A percentile compares a stretch with the other conserved stretches of the same genome.
These are phyloP conservation scores for Sphenopsis melanotis DNA, from an alignment of 2,797 vertebrate genomes.

Conservation along the genomic window DNA sequence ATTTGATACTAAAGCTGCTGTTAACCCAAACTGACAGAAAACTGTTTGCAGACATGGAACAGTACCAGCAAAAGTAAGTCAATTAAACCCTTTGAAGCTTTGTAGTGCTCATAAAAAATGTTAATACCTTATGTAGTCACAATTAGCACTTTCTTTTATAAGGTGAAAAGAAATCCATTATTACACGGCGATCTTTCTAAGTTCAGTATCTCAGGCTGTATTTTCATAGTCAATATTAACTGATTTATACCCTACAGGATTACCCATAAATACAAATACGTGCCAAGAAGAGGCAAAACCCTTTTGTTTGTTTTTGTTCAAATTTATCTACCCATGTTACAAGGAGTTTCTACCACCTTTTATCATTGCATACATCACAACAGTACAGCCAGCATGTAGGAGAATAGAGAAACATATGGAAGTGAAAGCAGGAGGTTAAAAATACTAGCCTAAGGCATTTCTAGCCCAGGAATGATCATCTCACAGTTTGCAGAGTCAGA, in stretches of 20 bases:
- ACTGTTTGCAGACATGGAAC: not conserved
- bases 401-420: not conserved
- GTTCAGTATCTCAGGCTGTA: not conserved
- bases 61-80: not conserved
- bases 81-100: not conserved
- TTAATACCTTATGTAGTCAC: not conserved
- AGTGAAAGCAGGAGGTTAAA: not conserved
- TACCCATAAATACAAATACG: not conserved
- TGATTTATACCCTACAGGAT: not conserved
- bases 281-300: not conserved
- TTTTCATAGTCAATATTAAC: not conserved
- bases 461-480: not conserved
- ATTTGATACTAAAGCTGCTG: not conserved
- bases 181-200: not conserved
- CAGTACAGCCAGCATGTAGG: not conserved
- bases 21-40: not conserved
- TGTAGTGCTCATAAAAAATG: not conserved
- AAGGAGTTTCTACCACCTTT: not conserved
- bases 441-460: not conserved
- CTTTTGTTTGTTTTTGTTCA: not conserved
- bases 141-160: not conserved
- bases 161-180: not conserved
- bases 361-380: not conserved
- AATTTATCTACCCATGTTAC: rapidly evolving
- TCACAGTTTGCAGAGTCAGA: not conserved